Evolutionary conservation across 2,113 vertebrate genomes (phyloP).

Genomic region (Rhinichthys klamathensis): DNA sequence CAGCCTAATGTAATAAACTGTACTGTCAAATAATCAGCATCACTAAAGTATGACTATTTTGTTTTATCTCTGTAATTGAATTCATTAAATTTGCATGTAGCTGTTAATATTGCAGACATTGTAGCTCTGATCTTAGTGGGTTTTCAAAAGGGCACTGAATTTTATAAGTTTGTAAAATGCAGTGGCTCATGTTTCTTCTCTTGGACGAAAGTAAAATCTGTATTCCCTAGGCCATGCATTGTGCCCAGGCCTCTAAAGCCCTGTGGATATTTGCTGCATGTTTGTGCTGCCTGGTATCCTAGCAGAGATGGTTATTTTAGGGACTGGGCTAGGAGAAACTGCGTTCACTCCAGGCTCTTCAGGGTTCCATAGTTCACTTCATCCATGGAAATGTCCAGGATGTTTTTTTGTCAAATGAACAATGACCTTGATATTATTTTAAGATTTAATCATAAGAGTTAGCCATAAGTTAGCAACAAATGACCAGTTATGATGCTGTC

Average conservation of each 20-base stretch:
- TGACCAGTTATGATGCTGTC: not conserved
- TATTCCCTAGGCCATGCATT: not conserved
- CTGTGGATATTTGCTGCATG: conserved; percentile 1
- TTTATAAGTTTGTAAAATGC: not conserved
- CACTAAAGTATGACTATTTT: not conserved
- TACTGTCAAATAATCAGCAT: too few species aligned
- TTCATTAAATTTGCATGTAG: not conserved
- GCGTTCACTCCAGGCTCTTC: not conserved
- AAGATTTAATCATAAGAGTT: not conserved
- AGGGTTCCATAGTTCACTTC: not conserved
- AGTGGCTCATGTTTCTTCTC: conserved; percentile 12
- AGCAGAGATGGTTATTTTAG: conserved; percentile 48
- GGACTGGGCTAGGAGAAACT: not conserved
- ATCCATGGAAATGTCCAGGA: conserved; percentile 5
- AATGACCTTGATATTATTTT: conserved; percentile 2
- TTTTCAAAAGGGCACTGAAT: not conserved
- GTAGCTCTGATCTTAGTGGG: not conserved
- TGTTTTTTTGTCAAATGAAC: not conserved
- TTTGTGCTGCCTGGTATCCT: conserved; percentile 25
- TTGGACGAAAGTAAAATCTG: conserved; percentile 20
- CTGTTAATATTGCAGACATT: not conserved
- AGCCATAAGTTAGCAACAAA: not conserved
- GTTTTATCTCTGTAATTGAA: not conserved
- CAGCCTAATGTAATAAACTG: not conserved
- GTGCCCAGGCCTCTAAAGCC: conserved; percentile 23